Base-by-base conservation (phyloP, 2,113 vertebrate species). In the Lipophrys pholis region DNA sequence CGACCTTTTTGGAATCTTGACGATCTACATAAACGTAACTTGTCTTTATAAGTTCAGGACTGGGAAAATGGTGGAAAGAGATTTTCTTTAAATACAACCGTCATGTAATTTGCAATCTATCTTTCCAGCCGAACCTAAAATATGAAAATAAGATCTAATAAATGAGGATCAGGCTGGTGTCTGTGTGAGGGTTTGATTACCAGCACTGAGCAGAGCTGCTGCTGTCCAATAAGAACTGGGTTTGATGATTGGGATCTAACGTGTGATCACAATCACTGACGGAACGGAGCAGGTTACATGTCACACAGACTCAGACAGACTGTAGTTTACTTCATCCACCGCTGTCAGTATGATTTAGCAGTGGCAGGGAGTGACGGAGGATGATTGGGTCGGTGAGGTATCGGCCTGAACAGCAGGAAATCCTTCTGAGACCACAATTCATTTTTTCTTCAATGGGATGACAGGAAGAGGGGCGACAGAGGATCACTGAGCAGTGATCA, bases 221-320 rank as follows among this genome's bases (percentile, higher is more conserved):
- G 49, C 62, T 69, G 79, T 69, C 69, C 65, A 62, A 43, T 63
- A 58, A 73, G 69, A 78, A 77, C 77, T 78, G 53, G 69, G 65
- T 78, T 73, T 67, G 82, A 70, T 81, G 70, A 84, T 81, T 84
- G 51, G 51, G 63, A 65, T 60, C 69, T 78, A 66, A 73, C 78
- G n/a, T 64, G 78, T 73, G 60, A 83, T 75, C 76, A 76, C 81
- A 79, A 59, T 80, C 77, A 55, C 69, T 64, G 61, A 14, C 56
- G 69, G 73, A 69, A 57, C 40, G 42, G 21, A 76, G 67, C 54
- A 73, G 79, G 53, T 79, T 76, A 60, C 68, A 74, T 78, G 60
- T 72, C 50, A 81, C 66, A 78, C 69, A 30, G 21, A 69, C 54
- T 58, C 21, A 36, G 16, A 58, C 51, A 76, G 57, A 41, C 39